Evolutionary conservation across 2,797 vertebrate genomes (phyloP), one percentile per base, ranked within the genome.

Genomic region (Dallia pectoralis): DNA sequence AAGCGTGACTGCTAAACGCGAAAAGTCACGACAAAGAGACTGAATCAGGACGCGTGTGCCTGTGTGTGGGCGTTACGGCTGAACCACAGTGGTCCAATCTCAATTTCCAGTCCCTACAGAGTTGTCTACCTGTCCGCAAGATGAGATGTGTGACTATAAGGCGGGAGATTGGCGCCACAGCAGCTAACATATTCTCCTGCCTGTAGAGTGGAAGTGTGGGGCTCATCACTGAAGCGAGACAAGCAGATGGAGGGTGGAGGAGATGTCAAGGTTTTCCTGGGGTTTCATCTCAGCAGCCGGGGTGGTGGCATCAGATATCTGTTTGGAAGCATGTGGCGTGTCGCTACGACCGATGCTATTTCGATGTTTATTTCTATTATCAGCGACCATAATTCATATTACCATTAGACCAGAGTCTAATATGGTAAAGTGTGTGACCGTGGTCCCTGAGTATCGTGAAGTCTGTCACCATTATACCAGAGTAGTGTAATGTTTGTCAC

Each of bases 281-380:
- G 27, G 73, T 77, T 70, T 72, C 72, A 78, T 56, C 73, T 78
- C 69, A 44, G 80, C 74, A 70, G 53, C 66, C 32, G 67, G 0
- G 9, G 22, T 27, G 9, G 22, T 27, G 40, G 61, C 25, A 29
- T 70, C 48, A 47, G 65, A 67, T 79, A 65, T 71, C 44, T 71
- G 32, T 72, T 71, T 47, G 61, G 63, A 75, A 63, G 64, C 49
- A 65, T 69, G 61, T 27, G 25, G 25, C 30, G 29, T 63, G 29
- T 63, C 15, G 25, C 27, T 61, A 27, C 16, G 61, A 63, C 27
- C 61, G 15, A 18, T n/a, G n/a, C n/a, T n/a, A n/a, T n/a, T n/a
- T n/a, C n/a, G n/a, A n/a, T n/a, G n/a, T n/a, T n/a, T n/a, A n/a
- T n/a, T n/a, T n/a, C n/a, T n/a, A n/a, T n/a, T n/a, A n/a, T n/a